Percentiles rank a stretch among this genome's conserved stretches.
Evolutionary conservation across 2,113 vertebrate species (phyloP).

Genomic region (Chloropsis cyanopogon): DNA sequence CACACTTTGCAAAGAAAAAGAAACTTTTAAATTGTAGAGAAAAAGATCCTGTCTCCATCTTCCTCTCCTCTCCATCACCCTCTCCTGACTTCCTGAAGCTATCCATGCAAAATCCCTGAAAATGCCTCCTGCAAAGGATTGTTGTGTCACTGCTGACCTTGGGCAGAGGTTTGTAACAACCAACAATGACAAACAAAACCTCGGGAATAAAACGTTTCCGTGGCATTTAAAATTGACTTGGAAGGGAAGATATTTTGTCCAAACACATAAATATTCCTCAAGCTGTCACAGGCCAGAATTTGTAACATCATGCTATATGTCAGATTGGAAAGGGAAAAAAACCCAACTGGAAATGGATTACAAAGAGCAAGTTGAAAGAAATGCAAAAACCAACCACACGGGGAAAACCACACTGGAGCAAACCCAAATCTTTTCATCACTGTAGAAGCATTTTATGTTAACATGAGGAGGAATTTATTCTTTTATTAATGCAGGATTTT

Average conservation of each 20-base stretch:
- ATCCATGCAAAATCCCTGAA: not conserved
- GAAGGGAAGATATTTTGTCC: constrained; percentile 1
- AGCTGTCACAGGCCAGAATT: not conserved
- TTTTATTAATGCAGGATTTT: not conserved
- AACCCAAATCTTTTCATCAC: not conserved
- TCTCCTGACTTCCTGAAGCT: not conserved
- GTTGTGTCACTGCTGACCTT: not conserved
- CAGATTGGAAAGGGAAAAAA: not conserved
- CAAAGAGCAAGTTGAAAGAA: constrained; percentile 13
- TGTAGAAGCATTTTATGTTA: not conserved
- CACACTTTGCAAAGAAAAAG: not conserved
- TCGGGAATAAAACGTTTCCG: not conserved
- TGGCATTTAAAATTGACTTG: constrained; percentile 2
- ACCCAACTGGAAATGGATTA: not conserved
- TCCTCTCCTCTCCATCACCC: not conserved
- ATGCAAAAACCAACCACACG: not conserved
- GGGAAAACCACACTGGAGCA: constrained; percentile 14
- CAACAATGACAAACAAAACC: not conserved
- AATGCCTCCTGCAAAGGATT: not conserved
- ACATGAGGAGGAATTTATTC: not conserved
- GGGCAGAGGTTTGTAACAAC: not conserved
- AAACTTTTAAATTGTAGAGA: not conserved
- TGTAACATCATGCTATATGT: not conserved
- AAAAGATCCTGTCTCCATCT: not conserved
- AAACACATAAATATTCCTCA: constrained; percentile 18